Evolutionary conservation across 2,113 vertebrate genomes (phyloP), one percentile per base, ranked within the genome.

Genomic region (Sminthopsis crassicaudata): DNA sequence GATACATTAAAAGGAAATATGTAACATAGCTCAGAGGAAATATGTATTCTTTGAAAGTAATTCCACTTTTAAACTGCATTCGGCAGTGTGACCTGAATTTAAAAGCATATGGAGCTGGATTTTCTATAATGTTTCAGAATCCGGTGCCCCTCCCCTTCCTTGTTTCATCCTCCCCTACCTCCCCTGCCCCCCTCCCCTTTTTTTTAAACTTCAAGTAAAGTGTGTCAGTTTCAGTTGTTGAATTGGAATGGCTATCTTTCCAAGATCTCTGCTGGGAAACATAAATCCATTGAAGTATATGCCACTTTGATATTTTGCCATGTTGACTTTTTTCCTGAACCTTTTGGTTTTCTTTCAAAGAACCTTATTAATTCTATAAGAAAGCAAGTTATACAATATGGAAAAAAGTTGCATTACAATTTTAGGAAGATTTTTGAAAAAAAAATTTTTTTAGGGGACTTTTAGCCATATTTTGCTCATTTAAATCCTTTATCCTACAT

Each of bases 1-100:
- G 98, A 98, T 98, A 97, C 97, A 98, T 98, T 98, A 98, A 99
- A 98, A 98, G 98, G 98, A 98, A 98, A 98, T 98, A 98, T 97
- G 97, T 98, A 98, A 97, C 98, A 97, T 97, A 98, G 98, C 98
- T 98, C 98, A 98, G 98, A 98, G 98, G 98, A 98, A 98, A 97
- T 98, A 97, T 97, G 97, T 98, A 97, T 98, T 98, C 98, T 98
- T 98, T 98, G 98, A 98, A 98, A 98, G 98, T 98, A 97, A 98
- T 98, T 98, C 97, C 97, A 94, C 98, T 98, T 98, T 98, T 98
- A 98, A 98, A 98, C 97, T 98, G 96, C 97, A 90, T 67, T 97
- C 98, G 97, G 92, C 96, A 90, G 95, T 92, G 97, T 98, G 98
- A 98, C 98, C 98, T 98, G 98, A 98, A 98, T 98, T 98, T 97